Evolutionary conservation across 2,888 invertebrate species (phyloP).

Genomic region (Drosophila antonietae): DNA sequence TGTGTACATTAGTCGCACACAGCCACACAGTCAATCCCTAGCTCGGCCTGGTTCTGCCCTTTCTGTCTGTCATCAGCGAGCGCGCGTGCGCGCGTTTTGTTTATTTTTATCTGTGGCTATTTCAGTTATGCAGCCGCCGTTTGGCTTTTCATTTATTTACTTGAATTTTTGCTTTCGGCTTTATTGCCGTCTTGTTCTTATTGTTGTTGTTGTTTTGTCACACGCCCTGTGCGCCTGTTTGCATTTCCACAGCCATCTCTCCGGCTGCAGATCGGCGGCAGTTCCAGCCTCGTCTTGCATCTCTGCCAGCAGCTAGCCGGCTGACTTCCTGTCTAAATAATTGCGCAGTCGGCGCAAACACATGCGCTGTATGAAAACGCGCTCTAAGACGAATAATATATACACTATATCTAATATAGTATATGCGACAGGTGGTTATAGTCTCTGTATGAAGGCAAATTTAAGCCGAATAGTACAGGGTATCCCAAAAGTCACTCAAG

Average conservation of each 20-base stretch:
- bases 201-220: slow-evolving; percentile 52
- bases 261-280: slow-evolving; percentile 22
- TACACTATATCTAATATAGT: slow-evolving; percentile 6
- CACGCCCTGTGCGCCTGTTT: slow-evolving; percentile 46
- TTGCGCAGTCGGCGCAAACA: slow-evolving; percentile 60
- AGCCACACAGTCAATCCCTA: slow-evolving; percentile 13
- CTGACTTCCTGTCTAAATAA: slow-evolving; percentile 74
- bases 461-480: no score
- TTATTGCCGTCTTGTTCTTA: no score
- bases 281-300: slow-evolving; percentile 25
- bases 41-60: slow-evolving; percentile 38
- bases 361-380: slow-evolving; percentile 27
- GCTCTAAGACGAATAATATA: slow-evolving; percentile 1
- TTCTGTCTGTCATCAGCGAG: slow-evolving; percentile 57
- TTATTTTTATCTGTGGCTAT: slow-evolving; percentile 69
- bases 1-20: slow-evolving; percentile 3
- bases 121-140: slow-evolving; percentile 47
- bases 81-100: slow-evolving; percentile 52
- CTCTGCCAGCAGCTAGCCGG: slow-evolving; percentile 39
- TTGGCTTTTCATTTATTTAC: slow-evolving; percentile 54
- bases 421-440: background rate
- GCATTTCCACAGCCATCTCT: slow-evolving; percentile 48
- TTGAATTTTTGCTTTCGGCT: background rate
- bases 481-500: no score
- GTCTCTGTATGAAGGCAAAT: no score